These are phyloP conservation scores for Osmerus eperlanus DNA, from an alignment of 2,113 vertebrate genomes.

Conservation along the genomic window DNA sequence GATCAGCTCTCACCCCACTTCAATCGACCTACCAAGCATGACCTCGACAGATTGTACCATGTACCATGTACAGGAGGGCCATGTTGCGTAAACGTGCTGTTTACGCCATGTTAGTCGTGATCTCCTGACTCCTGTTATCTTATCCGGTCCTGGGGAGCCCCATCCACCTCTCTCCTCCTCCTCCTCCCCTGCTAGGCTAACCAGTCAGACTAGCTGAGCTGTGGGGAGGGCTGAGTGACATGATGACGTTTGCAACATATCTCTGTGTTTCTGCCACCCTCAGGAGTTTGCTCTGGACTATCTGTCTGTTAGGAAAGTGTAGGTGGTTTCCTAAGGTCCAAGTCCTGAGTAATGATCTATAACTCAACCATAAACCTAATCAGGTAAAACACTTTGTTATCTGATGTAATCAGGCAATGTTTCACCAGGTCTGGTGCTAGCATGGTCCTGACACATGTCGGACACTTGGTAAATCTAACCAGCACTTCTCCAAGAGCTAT, in stretches of 20 bases:
- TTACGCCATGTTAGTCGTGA: too few species aligned
- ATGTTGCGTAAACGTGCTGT: too few species aligned
- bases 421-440: background rate
- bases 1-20: too few species aligned
- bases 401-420: slow-evolving; percentile 12
- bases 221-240: background rate
- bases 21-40: too few species aligned
- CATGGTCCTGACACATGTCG: background rate
- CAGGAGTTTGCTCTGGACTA: background rate
- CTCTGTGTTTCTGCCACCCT: background rate
- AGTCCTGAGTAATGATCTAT: background rate
- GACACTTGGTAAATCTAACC: slow-evolving; percentile 8
- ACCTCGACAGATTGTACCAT: too few species aligned
- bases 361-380: slow-evolving; percentile 22
- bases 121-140: background rate
- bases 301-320: background rate
- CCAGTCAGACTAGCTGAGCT: background rate
- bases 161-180: background rate
- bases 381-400: slow-evolving; percentile 6
- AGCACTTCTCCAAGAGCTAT: slow-evolving; percentile 3
- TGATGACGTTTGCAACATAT: background rate
- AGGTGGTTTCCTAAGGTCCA: background rate
- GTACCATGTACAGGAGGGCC: too few species aligned
- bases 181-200: background rate
- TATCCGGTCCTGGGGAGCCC: background rate